Percentiles rank a stretch among this genome's conserved stretches.
phyloP scores from a whole-genome alignment of 2,888 invertebrate species.

The Blera fallax region DNA sequence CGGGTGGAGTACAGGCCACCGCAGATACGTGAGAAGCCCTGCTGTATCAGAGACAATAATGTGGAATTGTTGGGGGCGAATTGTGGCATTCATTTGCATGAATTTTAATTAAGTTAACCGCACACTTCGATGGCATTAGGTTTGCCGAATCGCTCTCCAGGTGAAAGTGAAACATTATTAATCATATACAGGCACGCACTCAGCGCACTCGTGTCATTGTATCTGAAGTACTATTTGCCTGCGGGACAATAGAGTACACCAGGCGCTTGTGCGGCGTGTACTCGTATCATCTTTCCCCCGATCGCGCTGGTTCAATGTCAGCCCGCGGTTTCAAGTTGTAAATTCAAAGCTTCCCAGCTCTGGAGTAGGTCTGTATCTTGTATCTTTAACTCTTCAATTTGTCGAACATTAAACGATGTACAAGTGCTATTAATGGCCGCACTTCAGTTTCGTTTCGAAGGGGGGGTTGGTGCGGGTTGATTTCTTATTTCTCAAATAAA shows the following conservation, averaged over 20 bases:
- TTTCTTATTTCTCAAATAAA: conserved; percentile 45
- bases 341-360: conserved; percentile 12
- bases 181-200: conserved; percentile 24
- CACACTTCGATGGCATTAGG: conserved; percentile 31
- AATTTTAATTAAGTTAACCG: conserved; percentile 59
- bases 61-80: conserved; percentile 21
- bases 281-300: conserved; percentile 31
- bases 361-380: neutral
- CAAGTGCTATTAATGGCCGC: conserved; percentile 1
- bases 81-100: conserved; percentile 38
- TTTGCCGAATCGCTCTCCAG: conserved; percentile 18
- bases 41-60: neutral
- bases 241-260: neutral
- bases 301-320: conserved; percentile 40
- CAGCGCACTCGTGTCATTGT: neutral
- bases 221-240: conserved; percentile 10
- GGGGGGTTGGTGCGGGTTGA: neutral
- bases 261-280: neutral
- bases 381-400: conserved; percentile 16
- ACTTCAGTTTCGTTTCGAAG: neutral
- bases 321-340: conserved; percentile 6
- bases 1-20: neutral
- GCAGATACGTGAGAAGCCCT: neutral
- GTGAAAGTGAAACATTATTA: conserved; percentile 68
- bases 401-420: neutral